Evolutionary conservation across 2,797 vertebrate species (phyloP).

Genomic region (Pipistrellus pygmaeus): DNA sequence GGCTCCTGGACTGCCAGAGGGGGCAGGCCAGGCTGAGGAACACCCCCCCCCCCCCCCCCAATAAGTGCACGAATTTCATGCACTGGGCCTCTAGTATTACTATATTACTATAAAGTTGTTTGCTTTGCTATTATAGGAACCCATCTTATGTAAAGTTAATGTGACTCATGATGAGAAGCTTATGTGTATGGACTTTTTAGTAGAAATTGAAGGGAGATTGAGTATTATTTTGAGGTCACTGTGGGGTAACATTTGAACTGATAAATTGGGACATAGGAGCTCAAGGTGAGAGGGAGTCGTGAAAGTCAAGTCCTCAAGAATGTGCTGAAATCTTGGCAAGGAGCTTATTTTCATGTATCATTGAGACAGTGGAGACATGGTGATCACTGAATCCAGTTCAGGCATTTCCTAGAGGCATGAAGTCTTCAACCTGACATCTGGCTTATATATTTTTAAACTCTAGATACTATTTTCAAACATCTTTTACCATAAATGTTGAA

Average conservation of each 20-base stretch:
- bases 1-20: no score
- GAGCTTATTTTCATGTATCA: neutral
- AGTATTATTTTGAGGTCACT: neutral
- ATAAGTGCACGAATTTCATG: no score
- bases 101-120: neutral
- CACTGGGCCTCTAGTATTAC: neutral
- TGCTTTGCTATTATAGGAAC: neutral
- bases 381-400: neutral
- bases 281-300: neutral
- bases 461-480: neutral
- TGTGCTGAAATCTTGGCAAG: neutral
- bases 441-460: neutral
- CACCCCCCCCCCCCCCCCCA: no score
- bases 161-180: conserved; percentile 21
- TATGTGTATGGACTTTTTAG: neutral
- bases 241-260: neutral
- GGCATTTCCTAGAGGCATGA: neutral
- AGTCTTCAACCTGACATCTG: neutral
- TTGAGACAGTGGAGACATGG: neutral
- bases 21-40: no score
- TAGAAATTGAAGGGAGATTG: neutral
- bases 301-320: neutral
- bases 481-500: conserved; percentile 32
- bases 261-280: neutral
- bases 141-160: neutral